phyloP scores from a whole-genome alignment of 2,113 vertebrate genomes.

The Zosterops borbonicus region DNA sequence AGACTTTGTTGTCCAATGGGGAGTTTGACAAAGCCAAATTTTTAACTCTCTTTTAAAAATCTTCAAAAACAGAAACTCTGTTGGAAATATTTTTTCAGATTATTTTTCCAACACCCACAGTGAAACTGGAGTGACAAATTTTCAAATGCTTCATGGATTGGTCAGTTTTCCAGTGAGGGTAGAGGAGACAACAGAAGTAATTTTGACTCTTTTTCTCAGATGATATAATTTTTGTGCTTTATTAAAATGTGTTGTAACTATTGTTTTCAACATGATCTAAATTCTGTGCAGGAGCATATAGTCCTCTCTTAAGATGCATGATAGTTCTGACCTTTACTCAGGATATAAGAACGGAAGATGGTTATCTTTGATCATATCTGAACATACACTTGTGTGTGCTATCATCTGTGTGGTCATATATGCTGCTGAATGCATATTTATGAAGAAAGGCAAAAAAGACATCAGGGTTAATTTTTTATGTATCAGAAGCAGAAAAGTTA shows the following conservation, averaged over 20 bases:
- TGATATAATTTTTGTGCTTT: not conserved
- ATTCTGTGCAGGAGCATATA: not conserved
- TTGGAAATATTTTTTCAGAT: not conserved
- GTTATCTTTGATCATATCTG: not conserved
- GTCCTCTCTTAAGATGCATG: not conserved
- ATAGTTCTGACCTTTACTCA: fast-evolving
- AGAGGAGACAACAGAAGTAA: not conserved
- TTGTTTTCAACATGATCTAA: not conserved
- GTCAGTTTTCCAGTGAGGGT: not conserved
- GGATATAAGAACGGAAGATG: not conserved
- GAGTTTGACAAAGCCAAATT: not conserved
- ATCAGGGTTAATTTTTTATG: not conserved
- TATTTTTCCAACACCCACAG: not conserved
- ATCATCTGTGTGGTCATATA: not conserved
- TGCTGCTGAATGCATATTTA: not conserved
- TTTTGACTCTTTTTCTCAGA: not conserved
- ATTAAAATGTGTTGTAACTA: not conserved
- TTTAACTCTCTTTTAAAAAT: not conserved
- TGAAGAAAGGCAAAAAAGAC: not conserved
- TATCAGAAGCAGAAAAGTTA: not conserved
- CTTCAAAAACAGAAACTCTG: not conserved
- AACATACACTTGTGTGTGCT: not conserved
- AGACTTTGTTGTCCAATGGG: not conserved
- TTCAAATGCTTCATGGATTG: not conserved
- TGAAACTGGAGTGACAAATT: not conserved